Evolutionary conservation across 2,888 invertebrate genomes (phyloP), one percentile per base, ranked within the genome.

Genomic region (Trisateles emortualis): DNA sequence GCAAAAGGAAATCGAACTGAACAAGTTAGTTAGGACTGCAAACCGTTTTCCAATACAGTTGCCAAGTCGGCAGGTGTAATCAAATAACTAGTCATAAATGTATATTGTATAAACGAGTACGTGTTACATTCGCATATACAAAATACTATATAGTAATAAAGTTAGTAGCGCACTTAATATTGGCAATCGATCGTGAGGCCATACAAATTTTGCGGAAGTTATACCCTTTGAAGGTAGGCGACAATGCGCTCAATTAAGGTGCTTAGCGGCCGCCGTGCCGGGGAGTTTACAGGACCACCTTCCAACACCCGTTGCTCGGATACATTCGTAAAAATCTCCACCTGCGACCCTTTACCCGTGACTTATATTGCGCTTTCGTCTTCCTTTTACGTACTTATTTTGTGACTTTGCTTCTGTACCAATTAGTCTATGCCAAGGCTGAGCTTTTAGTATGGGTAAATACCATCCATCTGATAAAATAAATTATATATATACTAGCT

Each of bases 161-260:
- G 8, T 17, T 32, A 32, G 19, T 9, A 32, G 5, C 26, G 26
- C 22, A 45, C 9, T 35, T 32, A 11, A 30, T 14, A 42, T 8
- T 9, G 33, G 33, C 16, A 9, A 41, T 33, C 35, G 35, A 35
- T 41, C 33, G 48, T 8, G 19, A 49, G 6, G 8, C 49, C 49
- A 13, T 42, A 42, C 42, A 49, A 42, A 30, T 30, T 50, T 6
- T 16, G 1, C 42, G 2, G n/a, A 54, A 58, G 16, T 52, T 43
- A n/a, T n/a, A 50, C 54, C 62, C 63, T 55, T 58, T 40, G 29
- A 45, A 14, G 40, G 33, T 16, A 19, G 24, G 32, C 22, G 44
- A 65, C 63, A 59, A 55, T 58, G 24, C 33, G 11, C n/a, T 42
- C 63, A 67, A 67, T 70, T 67, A 70, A 22, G 33, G 1, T 26